phyloP scores from a whole-genome alignment of 2,113 vertebrate genomes.

The Microcebus murinus region DNA sequence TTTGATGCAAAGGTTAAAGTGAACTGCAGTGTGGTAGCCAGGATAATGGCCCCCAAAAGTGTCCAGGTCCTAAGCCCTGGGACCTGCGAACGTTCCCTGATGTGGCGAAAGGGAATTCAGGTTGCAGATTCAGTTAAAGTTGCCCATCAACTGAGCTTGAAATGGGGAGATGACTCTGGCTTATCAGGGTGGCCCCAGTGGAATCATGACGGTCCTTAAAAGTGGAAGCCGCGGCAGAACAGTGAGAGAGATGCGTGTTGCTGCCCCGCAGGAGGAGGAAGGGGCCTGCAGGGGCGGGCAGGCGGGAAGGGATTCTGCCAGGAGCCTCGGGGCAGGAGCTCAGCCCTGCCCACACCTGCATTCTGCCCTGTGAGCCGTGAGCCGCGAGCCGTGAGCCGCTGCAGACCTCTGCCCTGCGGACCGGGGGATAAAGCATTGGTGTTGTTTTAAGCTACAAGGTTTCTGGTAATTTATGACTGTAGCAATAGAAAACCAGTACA shows the following conservation, averaged over 20 bases:
- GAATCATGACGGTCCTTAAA: not conserved
- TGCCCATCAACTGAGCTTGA: not conserved
- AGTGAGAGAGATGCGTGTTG: not conserved
- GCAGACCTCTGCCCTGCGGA: not conserved
- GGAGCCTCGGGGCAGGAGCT: not conserved
- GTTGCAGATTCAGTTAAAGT: not conserved
- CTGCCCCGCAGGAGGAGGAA: not conserved
- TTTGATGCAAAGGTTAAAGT: not conserved
- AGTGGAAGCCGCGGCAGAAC: accelerated
- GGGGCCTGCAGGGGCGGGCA: not conserved
- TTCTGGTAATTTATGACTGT: not conserved
- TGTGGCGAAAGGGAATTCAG: not conserved
- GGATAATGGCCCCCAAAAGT: not conserved
- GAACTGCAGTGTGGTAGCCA: not conserved
- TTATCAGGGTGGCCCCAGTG: not conserved
- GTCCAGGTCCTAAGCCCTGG: accelerated
- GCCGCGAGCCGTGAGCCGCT: not conserved
- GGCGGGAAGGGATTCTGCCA: not conserved
- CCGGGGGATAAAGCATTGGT: not conserved
- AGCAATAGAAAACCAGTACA: not conserved
- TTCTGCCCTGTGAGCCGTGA: accelerated
- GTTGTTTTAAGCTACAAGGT: not conserved
- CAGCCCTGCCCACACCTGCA: not conserved
- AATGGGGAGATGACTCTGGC: no score
- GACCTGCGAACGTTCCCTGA: not conserved